Conservation (phyloP, 2,113 vertebrate species). For the Sphaerodactylus townsendi region DNA sequence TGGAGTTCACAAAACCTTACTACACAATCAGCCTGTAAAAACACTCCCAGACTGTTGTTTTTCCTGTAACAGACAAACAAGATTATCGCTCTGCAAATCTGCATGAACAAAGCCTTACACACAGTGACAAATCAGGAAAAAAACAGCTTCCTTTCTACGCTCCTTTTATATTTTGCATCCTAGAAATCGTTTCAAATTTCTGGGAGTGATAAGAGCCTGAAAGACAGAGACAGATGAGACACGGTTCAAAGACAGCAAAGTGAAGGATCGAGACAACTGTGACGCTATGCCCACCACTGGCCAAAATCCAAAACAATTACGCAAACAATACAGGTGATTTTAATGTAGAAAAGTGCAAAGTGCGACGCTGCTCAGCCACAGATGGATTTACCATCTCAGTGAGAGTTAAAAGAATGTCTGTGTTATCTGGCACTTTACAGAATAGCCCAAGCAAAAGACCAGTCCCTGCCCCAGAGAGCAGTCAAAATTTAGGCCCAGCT, state of each 20-base stretch:
- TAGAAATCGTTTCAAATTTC: not conserved
- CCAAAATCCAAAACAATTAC: too few species aligned
- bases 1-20: not conserved
- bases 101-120: not conserved
- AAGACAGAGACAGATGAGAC: not conserved
- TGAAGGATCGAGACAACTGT: too few species aligned
- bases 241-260: too few species aligned
- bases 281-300: too few species aligned
- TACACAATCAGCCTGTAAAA: not conserved
- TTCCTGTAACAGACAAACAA: not conserved
- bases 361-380: too few species aligned
- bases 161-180: not conserved
- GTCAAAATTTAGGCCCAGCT: not conserved
- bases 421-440: not conserved
- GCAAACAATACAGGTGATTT: too few species aligned
- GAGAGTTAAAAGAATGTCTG: not conserved
- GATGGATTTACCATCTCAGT: not conserved
- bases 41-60: not conserved
- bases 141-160: not conserved
- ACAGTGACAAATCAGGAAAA: not conserved
- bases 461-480: not conserved
- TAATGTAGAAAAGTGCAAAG: too few species aligned
- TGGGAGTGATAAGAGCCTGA: not conserved
- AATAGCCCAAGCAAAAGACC: not conserved
- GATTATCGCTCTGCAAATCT: not conserved